phyloP scores from a whole-genome alignment of 2,888 invertebrate genomes.

The Dendrolimus houi region DNA sequence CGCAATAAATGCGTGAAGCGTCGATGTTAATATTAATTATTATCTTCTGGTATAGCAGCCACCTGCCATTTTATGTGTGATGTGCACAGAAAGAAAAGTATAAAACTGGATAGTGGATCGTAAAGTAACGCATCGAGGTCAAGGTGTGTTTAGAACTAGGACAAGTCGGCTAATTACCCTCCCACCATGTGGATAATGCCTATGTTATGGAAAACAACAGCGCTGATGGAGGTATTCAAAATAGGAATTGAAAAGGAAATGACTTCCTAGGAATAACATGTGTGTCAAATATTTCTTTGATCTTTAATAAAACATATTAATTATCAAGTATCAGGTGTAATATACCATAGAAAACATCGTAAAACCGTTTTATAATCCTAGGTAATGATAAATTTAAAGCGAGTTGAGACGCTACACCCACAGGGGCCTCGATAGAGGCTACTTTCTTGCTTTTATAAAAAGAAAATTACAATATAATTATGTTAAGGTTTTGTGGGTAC shows the following conservation, averaged over 20 bases:
- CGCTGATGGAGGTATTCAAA: conserved; percentile 22
- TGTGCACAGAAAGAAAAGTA: conserved; percentile 45
- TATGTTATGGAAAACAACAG: conserved; percentile 33
- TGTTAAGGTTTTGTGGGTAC: no score
- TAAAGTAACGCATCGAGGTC: conserved; percentile 62
- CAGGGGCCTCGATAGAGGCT: no score
- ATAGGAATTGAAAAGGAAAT: conserved; percentile 10
- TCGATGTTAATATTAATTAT: conserved; percentile 24
- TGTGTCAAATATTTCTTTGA: not conserved
- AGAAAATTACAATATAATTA: no score
- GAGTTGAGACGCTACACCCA: no score
- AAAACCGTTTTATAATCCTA: conserved; percentile 2
- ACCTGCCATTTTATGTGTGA: conserved; percentile 43
- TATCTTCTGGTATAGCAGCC: conserved; percentile 26
- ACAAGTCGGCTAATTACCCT: conserved; percentile 59
- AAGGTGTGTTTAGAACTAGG: conserved; percentile 65
- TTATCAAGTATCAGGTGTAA: not conserved
- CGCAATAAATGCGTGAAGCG: not conserved
- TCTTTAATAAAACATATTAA: no score
- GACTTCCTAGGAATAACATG: not conserved
- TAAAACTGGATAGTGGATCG: conserved; percentile 52
- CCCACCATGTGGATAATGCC: conserved; percentile 41
- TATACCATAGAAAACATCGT: conserved; percentile 5
- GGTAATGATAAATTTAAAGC: no score
- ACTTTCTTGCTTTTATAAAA: no score